Base-by-base conservation (phyloP, 2,113 vertebrate genomes). In the Syrrhaptes paradoxus region DNA sequence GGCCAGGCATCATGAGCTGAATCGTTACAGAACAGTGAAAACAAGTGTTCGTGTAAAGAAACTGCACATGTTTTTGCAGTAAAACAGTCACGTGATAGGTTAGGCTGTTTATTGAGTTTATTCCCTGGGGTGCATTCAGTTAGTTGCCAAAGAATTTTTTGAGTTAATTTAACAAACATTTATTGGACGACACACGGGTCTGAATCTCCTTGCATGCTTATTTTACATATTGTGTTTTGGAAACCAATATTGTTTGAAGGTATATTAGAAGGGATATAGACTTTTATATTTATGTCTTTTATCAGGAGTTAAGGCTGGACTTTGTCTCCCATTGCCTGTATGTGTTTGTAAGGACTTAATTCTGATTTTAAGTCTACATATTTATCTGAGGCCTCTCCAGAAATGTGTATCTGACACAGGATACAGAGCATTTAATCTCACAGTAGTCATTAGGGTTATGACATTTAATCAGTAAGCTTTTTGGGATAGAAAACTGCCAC, bases 121-220 rank as follows among this genome's bases (percentile, higher is more conserved):
- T 94, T 85, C 78, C 79, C 55, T 43, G 26, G 36, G 66, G 51
- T 88, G 59, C 70, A 70, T 71, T 92, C 51, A 75, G 55, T 93
- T 89, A 63, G 31, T 88, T 91, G 93, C 90, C 91, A 94, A 79
- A 90, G 81, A 80, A 75, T 93, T 95, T 96, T 96, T 76, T 55
- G 66, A 95, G 59, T 91, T 46, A 93, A 91, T 90, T 94, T 87
- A 95, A 96, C 18, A 11, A 54, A 93, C 72, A 92, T 94, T 82
- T 85, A 76, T 90, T 97, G 85, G 61, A 79, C 81, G 73, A 38
- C 52, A 46, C 58, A 26, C 70, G 85, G 22, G 58, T 89, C 85
- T 93, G 83, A 93, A 96, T 95, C 83, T 86, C 61, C 67, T 94
- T 89, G 65, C 51, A 58, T 83, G 51, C 20, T 97, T 90, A 90